Evolutionary conservation across 2,113 vertebrate species (phyloP).

Genomic region (Carassius auratus): DNA sequence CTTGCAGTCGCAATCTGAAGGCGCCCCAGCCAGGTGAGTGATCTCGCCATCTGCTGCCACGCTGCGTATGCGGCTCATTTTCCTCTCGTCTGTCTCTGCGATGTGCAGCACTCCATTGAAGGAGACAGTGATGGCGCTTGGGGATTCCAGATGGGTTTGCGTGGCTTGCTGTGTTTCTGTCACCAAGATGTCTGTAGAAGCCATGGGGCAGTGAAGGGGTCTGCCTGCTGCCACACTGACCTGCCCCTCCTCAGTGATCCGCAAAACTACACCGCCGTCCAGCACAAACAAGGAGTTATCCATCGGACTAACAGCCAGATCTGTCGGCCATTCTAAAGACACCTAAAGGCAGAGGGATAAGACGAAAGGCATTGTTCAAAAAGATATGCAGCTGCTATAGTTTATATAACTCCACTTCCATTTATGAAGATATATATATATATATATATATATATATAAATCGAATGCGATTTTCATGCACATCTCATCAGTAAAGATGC

Average conservation of each 20-base stretch:
- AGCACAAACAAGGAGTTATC: conserved; percentile 96
- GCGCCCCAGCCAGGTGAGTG: conserved; percentile 88
- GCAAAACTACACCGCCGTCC: conserved; percentile 94
- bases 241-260: conserved; percentile 93
- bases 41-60: conserved; percentile 96
- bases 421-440: no score
- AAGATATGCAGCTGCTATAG: not conserved
- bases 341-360: conserved; percentile 76
- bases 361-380: no score
- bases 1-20: conserved; percentile 95
- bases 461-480: no score
- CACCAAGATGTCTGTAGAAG: conserved; percentile 79
- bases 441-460: no score
- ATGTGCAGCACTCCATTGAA: conserved; percentile 92
- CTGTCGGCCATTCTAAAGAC: conserved; percentile 96
- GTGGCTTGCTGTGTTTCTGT: conserved; percentile 83
- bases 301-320: conserved; percentile 94
- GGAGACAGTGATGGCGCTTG: conserved; percentile 88
- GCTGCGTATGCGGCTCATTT: conserved; percentile 91
- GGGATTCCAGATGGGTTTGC: conserved; percentile 89
- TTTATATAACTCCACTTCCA: not conserved
- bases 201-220: conserved; percentile 91
- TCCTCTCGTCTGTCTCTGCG: conserved; percentile 93
- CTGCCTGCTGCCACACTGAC: conserved; percentile 92
- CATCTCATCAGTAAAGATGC: no score